phyloP scores from a whole-genome alignment of 2,888 invertebrate genomes.

The Eumacrocentrus americanus region DNA sequence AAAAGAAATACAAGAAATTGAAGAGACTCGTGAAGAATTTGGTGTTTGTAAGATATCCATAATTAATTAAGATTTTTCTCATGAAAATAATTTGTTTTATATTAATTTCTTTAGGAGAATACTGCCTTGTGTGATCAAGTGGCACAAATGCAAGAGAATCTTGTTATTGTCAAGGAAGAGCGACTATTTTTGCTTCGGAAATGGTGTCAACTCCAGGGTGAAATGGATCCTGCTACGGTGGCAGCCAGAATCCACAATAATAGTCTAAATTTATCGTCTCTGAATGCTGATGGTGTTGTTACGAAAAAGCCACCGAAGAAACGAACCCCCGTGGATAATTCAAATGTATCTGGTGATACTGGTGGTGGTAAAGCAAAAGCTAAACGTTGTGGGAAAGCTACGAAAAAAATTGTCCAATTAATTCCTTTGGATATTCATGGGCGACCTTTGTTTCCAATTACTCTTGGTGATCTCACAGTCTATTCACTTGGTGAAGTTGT shows the following conservation, averaged over 20 bases:
- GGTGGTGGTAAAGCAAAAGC: slow-evolving; percentile 50
- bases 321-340: slow-evolving; percentile 46
- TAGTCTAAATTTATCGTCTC: slow-evolving; percentile 40
- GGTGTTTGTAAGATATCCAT: slow-evolving; percentile 67
- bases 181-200: slow-evolving; percentile 80
- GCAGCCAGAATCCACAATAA: slow-evolving; percentile 48
- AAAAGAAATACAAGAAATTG: slow-evolving; percentile 69
- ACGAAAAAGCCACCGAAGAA: slow-evolving; percentile 54
- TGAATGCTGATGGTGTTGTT: slow-evolving; percentile 45
- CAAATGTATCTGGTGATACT: slow-evolving; percentile 29
- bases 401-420: slow-evolving; percentile 65
- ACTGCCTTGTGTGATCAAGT: slow-evolving; percentile 89
- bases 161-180: slow-evolving; percentile 81
- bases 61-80: not conserved
- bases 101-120: slow-evolving; percentile 70
- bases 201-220: slow-evolving; percentile 68
- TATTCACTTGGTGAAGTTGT: slow-evolving; percentile 80
- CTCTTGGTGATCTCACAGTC: slow-evolving; percentile 72
- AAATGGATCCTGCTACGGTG: slow-evolving; percentile 47
- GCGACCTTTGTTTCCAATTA: slow-evolving; percentile 75
- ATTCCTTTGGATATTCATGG: slow-evolving; percentile 72
- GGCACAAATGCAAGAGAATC: slow-evolving; percentile 81
- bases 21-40: slow-evolving; percentile 71
- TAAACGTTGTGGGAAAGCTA: slow-evolving; percentile 51
- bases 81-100: not conserved